These are phyloP conservation scores for Linnaemya vulpina DNA, from an alignment of 2,888 invertebrate species.

Conservation along the genomic window DNA sequence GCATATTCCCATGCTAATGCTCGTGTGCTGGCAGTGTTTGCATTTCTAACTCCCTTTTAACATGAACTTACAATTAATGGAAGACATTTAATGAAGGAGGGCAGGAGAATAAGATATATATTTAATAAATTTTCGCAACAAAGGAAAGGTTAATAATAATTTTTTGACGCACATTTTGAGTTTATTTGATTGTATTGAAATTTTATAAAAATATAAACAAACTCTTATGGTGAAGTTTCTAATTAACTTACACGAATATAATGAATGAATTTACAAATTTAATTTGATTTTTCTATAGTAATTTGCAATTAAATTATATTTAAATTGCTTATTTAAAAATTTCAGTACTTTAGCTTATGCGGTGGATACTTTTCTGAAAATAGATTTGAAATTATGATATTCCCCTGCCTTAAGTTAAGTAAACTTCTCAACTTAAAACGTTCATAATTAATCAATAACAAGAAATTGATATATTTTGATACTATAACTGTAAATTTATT, in stretches of 20 bases:
- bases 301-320: too few species aligned
- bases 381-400: too few species aligned
- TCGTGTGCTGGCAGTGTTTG: background rate
- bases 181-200: background rate
- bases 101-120: background rate
- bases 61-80: conserved; percentile 17
- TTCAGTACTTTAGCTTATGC: too few species aligned
- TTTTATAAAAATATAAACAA: background rate
- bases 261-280: too few species aligned
- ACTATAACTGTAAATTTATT: background rate
- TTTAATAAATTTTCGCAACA: background rate
- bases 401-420: too few species aligned
- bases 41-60: background rate
- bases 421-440: background rate
- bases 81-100: conserved; percentile 25
- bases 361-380: too few species aligned
- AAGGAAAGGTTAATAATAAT: too few species aligned
- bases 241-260: too few species aligned
- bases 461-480: too few species aligned
- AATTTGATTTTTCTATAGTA: too few species aligned
- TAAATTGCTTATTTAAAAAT: too few species aligned
- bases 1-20: background rate
- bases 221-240: background rate
- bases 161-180: background rate
- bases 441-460: background rate